Evolutionary conservation across 2,797 vertebrate genomes (phyloP), one percentile per base, ranked within the genome.

Genomic region (Malurus leucopterus): DNA sequence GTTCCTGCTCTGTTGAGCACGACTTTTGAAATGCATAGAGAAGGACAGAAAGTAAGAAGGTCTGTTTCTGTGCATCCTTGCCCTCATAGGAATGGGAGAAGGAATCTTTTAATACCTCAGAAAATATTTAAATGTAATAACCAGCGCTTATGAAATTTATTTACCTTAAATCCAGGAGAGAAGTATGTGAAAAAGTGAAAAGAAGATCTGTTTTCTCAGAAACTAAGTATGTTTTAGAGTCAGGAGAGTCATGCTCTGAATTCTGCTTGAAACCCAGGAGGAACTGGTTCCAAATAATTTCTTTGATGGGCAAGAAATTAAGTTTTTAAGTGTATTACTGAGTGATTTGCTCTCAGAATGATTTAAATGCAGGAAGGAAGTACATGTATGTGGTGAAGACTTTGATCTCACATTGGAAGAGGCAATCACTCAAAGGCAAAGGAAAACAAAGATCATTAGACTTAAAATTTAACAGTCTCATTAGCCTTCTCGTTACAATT

Each of bases 401-500:
- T 95, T 85, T 53, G 80, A 64, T 69, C 81, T 93, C 68, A 41
- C 4, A 0, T 65, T 76, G 82, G 59, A 82, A 92, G 86, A 85
- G 74, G 38, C 32, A 92, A 17, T 93, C 59, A 53, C 43, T 95
- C 13, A 22, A 20, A 90, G 83, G 27, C 55, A 72, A 93, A 80
- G 61, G 57, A 67, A 80, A 92, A 41, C 86, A 88, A 75, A 95
- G 72, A 93, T 95, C 90, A 64, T 29, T 72, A 47, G 76, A 86
- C 80, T 96, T 95, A 94, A 91, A 95, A 38, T 94, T 94, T 96
- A 96, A 93, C 53, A 89, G 40, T 93, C 75, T 93, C 86, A 68
- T 94, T 96, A 93, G 92, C 89, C 86, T 94, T 93, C 84, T 95
- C 70, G 5, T 75, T 96, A 95, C 58, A 95, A 93, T 88, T 91